Evolutionary conservation across 2,797 vertebrate species (phyloP).

Genomic region (Danio tinwini): DNA sequence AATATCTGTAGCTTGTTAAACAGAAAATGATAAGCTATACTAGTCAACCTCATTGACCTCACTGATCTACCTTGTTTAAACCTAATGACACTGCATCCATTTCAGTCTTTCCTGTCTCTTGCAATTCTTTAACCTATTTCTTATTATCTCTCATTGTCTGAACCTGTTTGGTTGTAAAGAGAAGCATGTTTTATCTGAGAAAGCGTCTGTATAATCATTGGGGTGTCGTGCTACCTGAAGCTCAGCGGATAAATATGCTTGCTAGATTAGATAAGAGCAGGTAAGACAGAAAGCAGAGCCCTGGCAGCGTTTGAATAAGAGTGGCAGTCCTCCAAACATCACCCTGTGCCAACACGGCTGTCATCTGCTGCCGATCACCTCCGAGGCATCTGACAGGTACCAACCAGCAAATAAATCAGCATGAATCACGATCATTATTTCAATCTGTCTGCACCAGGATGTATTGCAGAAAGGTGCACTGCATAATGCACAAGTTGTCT

Average conservation of each 20-base stretch:
- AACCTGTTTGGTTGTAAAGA: slow-evolving; percentile 58
- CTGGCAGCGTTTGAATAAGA: slow-evolving; percentile 44
- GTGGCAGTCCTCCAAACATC: slow-evolving; percentile 61
- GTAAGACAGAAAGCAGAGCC: slow-evolving; percentile 50
- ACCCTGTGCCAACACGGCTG: slow-evolving; percentile 30
- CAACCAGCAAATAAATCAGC: slow-evolving; percentile 71
- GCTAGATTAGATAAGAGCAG: slow-evolving; percentile 65
- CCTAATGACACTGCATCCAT: not conserved
- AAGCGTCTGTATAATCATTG: slow-evolving; percentile 42
- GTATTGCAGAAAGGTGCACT: slow-evolving; percentile 56
- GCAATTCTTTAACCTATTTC: not conserved
- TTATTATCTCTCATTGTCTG: slow-evolving; percentile 9
- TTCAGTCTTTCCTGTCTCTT: not conserved
- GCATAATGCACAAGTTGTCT: not conserved
- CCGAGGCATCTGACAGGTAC: slow-evolving; percentile 65
- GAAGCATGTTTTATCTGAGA: slow-evolving; percentile 54
- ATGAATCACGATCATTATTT: slow-evolving; percentile 63
- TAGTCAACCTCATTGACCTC: not conserved
- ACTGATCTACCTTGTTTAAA: not conserved
- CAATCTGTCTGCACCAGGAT: slow-evolving; percentile 56
- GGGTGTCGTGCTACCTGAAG: slow-evolving; percentile 47
- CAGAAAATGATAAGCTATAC: not conserved
- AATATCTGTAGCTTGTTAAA: not conserved
- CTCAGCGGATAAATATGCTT: slow-evolving; percentile 63
- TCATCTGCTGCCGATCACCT: slow-evolving; percentile 55